These are phyloP conservation scores for Drosophila subsilvestris DNA, from an alignment of 2,888 invertebrate genomes.

Conservation along the genomic window DNA sequence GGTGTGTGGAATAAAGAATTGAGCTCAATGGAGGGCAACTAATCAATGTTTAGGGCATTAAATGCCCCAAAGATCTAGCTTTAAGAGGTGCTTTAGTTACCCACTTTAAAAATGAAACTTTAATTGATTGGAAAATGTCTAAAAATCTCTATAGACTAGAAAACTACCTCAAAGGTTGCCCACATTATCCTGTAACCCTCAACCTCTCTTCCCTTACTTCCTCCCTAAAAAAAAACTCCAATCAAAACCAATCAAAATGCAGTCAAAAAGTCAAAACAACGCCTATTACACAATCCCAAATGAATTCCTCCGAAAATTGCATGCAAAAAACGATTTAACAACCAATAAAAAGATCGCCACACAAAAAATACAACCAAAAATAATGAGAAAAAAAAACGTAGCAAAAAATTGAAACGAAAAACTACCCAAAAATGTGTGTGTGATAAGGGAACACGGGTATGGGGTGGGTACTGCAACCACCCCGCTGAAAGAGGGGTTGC, in stretches of 20 bases:
- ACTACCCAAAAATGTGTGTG: conserved; percentile 29
- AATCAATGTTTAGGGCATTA: not conserved
- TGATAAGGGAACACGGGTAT: conserved; percentile 4
- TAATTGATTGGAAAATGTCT: too few species aligned
- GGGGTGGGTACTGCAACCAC: conserved; percentile 60
- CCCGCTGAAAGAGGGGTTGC: conserved; percentile 62
- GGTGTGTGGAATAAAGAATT: not conserved
- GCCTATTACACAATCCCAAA: conserved; percentile 56
- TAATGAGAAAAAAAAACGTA: conserved; percentile 47
- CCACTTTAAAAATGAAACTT: not conserved
- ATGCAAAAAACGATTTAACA: conserved; percentile 64
- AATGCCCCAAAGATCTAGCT: not conserved
- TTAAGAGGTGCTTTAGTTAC: not conserved
- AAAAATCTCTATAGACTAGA: too few species aligned
- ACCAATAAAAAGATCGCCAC: conserved; percentile 68
- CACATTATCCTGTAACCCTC: not conserved
- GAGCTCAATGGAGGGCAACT: not conserved
- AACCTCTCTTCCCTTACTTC: not conserved
- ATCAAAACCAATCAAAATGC: conserved; percentile 62
- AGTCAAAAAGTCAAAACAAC: conserved; percentile 54
- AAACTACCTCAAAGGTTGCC: not conserved
- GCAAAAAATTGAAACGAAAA: conserved; percentile 45
- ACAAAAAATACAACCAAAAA: conserved; percentile 28
- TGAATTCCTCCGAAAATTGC: conserved; percentile 43
- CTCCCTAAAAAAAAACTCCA: not conserved